A percentile compares a stretch with the other conserved stretches of the same genome.
Evolutionary conservation across 2,113 vertebrate species (phyloP).

Genomic region (Centropus unirufus): DNA sequence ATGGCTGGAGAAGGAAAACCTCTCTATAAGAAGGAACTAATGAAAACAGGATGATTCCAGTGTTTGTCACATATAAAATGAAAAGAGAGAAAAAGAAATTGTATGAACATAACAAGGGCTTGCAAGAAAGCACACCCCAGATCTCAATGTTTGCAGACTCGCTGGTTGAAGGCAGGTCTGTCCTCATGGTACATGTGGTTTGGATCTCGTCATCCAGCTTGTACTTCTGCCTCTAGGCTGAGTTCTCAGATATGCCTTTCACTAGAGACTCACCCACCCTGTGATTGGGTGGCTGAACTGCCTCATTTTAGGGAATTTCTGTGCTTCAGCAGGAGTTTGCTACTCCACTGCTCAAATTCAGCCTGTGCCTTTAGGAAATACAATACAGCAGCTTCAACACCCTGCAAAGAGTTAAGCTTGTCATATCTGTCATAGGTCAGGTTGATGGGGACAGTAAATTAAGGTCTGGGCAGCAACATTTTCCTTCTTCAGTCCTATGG

Average conservation of each 20-base stretch:
- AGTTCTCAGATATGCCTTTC: neutral
- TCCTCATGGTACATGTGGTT: neutral
- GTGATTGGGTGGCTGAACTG: neutral
- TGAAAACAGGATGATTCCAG: neutral
- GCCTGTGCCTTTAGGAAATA: neutral
- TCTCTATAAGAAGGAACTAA: neutral
- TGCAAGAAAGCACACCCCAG: rapidly evolving
- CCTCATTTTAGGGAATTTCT: neutral
- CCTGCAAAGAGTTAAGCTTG: neutral
- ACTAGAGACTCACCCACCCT: neutral
- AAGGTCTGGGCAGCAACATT: neutral
- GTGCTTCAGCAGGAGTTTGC: neutral
- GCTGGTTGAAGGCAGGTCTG: neutral
- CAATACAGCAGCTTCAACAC: neutral
- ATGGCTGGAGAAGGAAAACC: rapidly evolving
- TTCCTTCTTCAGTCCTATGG: neutral
- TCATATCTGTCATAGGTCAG: neutral
- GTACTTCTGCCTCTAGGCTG: neutral
- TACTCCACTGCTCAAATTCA: neutral
- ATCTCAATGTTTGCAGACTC: neutral
- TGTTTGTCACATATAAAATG: neutral
- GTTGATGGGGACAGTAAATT: neutral
- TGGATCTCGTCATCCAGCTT: neutral
- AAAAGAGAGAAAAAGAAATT: no score
- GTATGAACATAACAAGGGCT: neutral